Evolutionary conservation across 1,140 invertebrate species (phyloP).

Genomic region (Elymnias hypermnestra): DNA sequence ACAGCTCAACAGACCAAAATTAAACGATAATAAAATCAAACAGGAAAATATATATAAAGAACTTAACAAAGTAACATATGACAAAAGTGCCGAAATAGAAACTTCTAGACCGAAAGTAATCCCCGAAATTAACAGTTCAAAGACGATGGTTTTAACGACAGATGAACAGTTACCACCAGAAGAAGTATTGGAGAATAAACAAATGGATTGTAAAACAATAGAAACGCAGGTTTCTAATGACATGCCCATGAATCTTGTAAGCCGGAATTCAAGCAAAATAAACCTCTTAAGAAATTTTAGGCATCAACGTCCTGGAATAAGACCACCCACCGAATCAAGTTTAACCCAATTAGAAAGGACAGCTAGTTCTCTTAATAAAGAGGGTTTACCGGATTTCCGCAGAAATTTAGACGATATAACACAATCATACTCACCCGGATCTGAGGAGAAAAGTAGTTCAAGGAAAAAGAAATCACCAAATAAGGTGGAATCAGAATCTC

Average conservation of each 20-base stretch:
- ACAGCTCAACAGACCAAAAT: constrained; percentile 14
- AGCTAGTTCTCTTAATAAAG: constrained; percentile 55
- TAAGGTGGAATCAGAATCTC: constrained; percentile 43
- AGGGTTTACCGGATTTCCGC: constrained; percentile 67
- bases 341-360: constrained; percentile 66
- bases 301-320: constrained; percentile 52
- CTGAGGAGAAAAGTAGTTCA: constrained; percentile 58
- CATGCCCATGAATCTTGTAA: constrained; percentile 26
- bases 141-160: constrained; percentile 54
- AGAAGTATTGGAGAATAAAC: constrained; percentile 50
- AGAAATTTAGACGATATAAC: constrained; percentile 72
- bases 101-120: constrained; percentile 6
- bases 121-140: constrained; percentile 10
- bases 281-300: constrained; percentile 73
- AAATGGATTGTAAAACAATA: constrained; percentile 17
- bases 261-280: constrained; percentile 53
- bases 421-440: constrained; percentile 61
- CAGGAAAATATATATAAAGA: constrained; percentile 3
- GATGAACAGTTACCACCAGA: constrained; percentile 68
- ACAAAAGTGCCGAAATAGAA: constrained; percentile 8
- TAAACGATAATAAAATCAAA: constrained; percentile 18
- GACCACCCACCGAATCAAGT: constrained; percentile 56
- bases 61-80: constrained; percentile 10
- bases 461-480: constrained; percentile 65
- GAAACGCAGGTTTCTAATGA: constrained; percentile 19